Evolutionary conservation across 2,888 invertebrate genomes (phyloP), one percentile per base, ranked within the genome.

Genomic region (Miltochrista miniata): DNA sequence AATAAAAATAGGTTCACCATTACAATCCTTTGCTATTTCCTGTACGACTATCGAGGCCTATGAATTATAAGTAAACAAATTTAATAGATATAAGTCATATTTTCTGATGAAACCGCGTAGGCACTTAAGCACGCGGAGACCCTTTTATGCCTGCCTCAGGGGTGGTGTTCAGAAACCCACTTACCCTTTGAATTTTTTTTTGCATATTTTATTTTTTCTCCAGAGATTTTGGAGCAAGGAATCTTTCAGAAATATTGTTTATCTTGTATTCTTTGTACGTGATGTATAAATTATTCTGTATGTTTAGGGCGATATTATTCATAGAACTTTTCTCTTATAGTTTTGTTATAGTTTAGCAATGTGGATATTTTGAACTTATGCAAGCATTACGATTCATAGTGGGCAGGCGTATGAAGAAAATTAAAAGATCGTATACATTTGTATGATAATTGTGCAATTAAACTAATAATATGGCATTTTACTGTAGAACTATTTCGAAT

Each of bases 161-260:
- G 72, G 70, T 61, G 65, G 68, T 73, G 75, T 75, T 74, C 72
- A 64, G 68, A 68, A 70, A 69, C 65, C 68, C 62, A 57, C 51
- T 50, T 59, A 67, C 65, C 76, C 78, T 79, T 79, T 79, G 79
- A 79, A 30, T 15, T 78, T 78, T 72, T 64, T 67, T 76, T 79
- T 70, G 68, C 72, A 70, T 73, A 70, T 69, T 69, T 66, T 70
- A 69, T 74, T 61, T 66, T 70, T 48, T 50, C 39, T 45, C 54
- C 31, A 11, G 52, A 64, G 59, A 56, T 58, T 62, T 57, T 45
- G 30, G 56, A 46, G 45, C 24, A 2, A 24, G 53, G 45, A 61
- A 61, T 64, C 61, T 67, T 64, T 54, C 38, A 50, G 58, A 55
- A 59, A 66, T 62, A 59, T 65, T 63, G 64, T 68, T 65, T 70